Conservation (phyloP, 2,797 vertebrate species). For the Tolypeutes matacus region DNA sequence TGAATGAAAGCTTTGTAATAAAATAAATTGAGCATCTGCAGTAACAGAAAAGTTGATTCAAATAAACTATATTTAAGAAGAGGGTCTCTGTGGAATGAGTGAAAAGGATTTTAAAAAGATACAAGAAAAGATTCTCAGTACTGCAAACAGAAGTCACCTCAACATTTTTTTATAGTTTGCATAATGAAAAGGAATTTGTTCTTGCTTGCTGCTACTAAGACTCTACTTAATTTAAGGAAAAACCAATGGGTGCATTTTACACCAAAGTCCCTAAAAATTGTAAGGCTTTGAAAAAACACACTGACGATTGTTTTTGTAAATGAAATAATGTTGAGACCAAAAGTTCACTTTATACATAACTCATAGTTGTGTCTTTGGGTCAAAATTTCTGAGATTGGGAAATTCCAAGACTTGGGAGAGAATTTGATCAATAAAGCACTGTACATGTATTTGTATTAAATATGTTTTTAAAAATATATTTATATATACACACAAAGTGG, state of each 20-base stretch:
- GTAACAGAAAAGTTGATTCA: conserved; percentile 59
- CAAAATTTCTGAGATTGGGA: conserved; percentile 29
- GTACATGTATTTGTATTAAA: neutral
- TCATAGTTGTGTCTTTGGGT: conserved; percentile 68
- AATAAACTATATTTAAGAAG: neutral
- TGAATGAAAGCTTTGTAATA: neutral
- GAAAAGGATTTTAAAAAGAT: conserved; percentile 59
- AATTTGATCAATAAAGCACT: conserved; percentile 23
- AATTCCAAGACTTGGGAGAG: conserved; percentile 1
- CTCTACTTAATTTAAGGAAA: conserved; percentile 77
- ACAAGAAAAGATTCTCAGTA: conserved; percentile 59
- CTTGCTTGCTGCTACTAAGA: conserved; percentile 81
- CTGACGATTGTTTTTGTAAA: conserved; percentile 82
- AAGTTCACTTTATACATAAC: conserved; percentile 67
- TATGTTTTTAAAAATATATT: neutral
- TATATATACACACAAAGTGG: neutral
- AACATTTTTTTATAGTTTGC: conserved; percentile 80
- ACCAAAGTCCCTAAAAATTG: conserved; percentile 79
- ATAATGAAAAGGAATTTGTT: conserved; percentile 82
- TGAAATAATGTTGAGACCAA: conserved; percentile 75
- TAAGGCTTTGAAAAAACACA: conserved; percentile 75
- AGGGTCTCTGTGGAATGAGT: neutral
- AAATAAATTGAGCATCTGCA: conserved; percentile 65
- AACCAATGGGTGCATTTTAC: conserved; percentile 76
- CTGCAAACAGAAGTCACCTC: conserved; percentile 74